These are phyloP conservation scores for Jaculus jaculus DNA, from an alignment of 2,113 vertebrate genomes.

Conservation along the genomic window DNA sequence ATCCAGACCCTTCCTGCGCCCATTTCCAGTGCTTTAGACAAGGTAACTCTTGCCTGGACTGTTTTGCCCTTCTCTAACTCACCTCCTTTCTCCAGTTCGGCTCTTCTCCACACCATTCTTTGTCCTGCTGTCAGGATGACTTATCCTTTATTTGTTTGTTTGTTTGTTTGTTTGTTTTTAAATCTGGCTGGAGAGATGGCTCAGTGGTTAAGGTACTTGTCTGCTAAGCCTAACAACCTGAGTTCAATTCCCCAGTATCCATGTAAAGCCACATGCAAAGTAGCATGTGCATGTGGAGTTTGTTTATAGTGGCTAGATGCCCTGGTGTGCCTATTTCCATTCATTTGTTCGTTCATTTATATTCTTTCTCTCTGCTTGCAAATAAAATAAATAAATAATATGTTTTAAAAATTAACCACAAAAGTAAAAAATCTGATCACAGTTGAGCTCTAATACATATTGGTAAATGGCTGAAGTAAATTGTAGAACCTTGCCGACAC, in stretches of 20 bases:
- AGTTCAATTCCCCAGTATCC: too few species aligned
- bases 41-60: background rate
- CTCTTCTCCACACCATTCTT: background rate
- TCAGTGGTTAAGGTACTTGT: too few species aligned
- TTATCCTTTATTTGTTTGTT: slow-evolving; percentile 1
- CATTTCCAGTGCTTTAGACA: background rate
- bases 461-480: slow-evolving; percentile 46
- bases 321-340: too few species aligned
- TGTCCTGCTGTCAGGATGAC: background rate
- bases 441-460: background rate
- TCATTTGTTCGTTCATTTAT: too few species aligned
- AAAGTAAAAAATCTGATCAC: slow-evolving; percentile 4
- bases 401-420: background rate
- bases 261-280: too few species aligned
- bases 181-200: too few species aligned
- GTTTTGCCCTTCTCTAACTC: background rate
- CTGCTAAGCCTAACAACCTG: too few species aligned
- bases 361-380: too few species aligned
- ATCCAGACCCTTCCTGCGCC: background rate
- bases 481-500: background rate
- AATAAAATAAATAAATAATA: background rate
- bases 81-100: background rate
- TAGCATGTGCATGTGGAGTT: too few species aligned
- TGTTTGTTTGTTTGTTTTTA: too few species aligned
- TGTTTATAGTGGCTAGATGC: too few species aligned